Conservation (phyloP, 2,888 invertebrate genomes). For the Ryuthela nishihirai region DNA sequence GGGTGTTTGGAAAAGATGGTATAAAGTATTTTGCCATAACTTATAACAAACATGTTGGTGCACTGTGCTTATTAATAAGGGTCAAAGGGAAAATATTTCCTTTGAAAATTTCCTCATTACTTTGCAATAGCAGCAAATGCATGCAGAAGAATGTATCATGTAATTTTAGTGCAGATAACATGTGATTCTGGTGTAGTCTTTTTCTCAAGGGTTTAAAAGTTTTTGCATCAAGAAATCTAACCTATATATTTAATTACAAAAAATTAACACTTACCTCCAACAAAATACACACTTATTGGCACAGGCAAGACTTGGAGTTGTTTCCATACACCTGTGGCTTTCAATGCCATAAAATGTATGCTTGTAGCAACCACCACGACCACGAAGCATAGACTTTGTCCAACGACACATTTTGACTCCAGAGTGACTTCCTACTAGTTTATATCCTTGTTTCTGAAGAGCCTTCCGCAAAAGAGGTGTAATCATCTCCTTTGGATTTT, state of each 20-base stretch:
- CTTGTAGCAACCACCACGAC: constrained; percentile 60
- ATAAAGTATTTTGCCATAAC: no score
- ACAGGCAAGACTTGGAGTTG: constrained; percentile 60
- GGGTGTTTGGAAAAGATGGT: no score
- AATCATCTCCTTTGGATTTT: constrained; percentile 55
- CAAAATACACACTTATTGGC: constrained; percentile 62
- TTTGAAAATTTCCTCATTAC: no score
- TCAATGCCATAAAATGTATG: constrained; percentile 61
- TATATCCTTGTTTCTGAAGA: constrained; percentile 59
- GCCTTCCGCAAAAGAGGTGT: constrained; percentile 55
- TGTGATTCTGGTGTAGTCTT: no score
- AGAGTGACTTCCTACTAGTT: constrained; percentile 58
- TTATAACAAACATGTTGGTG: no score
- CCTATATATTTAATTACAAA: neutral
- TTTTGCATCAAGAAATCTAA: no score
- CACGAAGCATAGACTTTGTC: constrained; percentile 58
- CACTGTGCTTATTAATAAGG: no score
- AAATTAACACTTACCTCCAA: constrained; percentile 53
- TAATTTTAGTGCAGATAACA: no score
- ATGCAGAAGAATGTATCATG: no score
- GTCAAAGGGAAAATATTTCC: no score
- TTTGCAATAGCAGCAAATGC: no score
- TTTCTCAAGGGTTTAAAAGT: no score
- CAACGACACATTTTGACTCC: constrained; percentile 60
- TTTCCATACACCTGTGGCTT: constrained; percentile 60